Base-by-base conservation (phyloP, 2,888 invertebrate species). In the Cerastis leucographa region DNA sequence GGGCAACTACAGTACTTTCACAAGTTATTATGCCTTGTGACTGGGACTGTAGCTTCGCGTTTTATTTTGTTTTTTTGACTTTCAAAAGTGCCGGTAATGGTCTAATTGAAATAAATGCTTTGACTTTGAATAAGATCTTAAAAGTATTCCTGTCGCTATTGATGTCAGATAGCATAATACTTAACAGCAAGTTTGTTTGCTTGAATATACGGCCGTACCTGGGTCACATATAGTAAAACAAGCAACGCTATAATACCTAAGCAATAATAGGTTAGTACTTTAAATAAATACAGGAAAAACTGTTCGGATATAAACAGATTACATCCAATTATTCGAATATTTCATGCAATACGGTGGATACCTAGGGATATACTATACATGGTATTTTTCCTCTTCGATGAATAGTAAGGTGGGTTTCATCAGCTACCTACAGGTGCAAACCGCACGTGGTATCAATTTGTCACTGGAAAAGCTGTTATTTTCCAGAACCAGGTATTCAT, bases 261-360 rank as follows among this genome's bases (percentile, higher is more conserved):
- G 14, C n/a, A 51, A 42, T 42, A 74, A n/a, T 61, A 61, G 14
- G 8, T 19, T 22, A 7, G 1, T 75, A 49, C 17, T 0, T 61
- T 9, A 80, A 14, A 61, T n/a, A 35, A 64, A 64, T 29, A 61
- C 64, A 81, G 78, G 78, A 65, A 81, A 80, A 81, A 14, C 42
- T 29, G 19, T 56, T n/a, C 4, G 9, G 12, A 40, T n/a, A 14
- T n/a, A 74, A 65, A 65, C 25, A 35, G 46, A 56, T 64, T 42
- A 42, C 17, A 56, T 35, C 4, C 40, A 46, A 49, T 54, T 81
- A 62, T 62, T 80, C 22, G 5, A 46, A 46, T 22, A 61, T 35
- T 44, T 40, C 35, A 22, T 17, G 9, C 35, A 29, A 42, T 35
- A 22, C 35, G 17, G 22, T 2, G 9, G 14, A 6, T 14, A 71